Base-by-base conservation (phyloP, 2,888 invertebrate genomes). In the Oscheius sp. region DNA sequence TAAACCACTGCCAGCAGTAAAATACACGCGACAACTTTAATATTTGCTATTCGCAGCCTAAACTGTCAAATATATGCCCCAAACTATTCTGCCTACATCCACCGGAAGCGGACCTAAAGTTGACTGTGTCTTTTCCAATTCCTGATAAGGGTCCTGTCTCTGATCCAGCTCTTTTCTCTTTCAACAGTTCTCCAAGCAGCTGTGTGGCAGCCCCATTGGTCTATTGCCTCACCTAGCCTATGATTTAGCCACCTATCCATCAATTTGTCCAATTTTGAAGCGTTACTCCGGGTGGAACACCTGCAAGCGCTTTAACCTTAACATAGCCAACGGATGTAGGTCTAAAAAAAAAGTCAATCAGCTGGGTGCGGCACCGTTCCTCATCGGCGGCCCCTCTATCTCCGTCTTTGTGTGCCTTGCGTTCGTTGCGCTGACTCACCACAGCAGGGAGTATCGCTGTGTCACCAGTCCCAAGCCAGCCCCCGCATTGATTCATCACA, bases 401-500 rank as follows among this genome's bases (percentile, higher is more conserved):
- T 47, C 53, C 33, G 53, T 68, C 68, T 68, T 55, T 68, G 68
- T 68, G 68, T 68, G 53, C 68, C 68, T 68, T 68, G 53, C 68
- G 68, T 68, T 68, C 68, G 68, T 68, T 55, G 68, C 63, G 68
- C 68, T 68, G 68, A 68, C 53, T 68, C 68, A 68, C 68, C 68
- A 48, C 68, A 68, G 68, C 68, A 68, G 68, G 68, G 68, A 55
- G 68, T 68, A 68, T 68, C 55, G 68, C 68, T 55, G 68, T 68
- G 68, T 68, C 68, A 68, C 55, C 68, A 55, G 42, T 2, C 59
- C 29, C 53, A 53, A 53, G 53, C 37, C 70, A 10, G 58, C 70
- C 70, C 47, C 70, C 70, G 58, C 70, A 70, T 70, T 70, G 70
- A 70, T 70, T 70, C 70, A 70, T 70, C 70, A 58, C 42, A 42